Base-by-base conservation (phyloP, 2,797 vertebrate genomes). In the Hyperoplus immaculatus region DNA sequence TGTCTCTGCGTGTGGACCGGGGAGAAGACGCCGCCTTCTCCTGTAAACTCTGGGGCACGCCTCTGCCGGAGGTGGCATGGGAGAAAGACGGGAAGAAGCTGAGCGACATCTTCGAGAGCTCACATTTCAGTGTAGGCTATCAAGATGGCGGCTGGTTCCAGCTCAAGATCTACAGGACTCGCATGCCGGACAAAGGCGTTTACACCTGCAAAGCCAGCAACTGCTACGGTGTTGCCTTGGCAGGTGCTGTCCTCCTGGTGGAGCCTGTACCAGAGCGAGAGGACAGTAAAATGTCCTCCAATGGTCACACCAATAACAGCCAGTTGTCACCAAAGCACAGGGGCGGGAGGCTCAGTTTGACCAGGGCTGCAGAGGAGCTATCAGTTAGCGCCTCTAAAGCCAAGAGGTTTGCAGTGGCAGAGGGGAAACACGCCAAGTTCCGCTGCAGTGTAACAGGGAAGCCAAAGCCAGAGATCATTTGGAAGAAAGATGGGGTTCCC, bases 391-490 rank as follows among this genome's bases (percentile, higher is more conserved):
- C 74, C 0, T 87, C 93, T 0, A 94, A 94, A 41, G 95, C 96
- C 77, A 99, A 99, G 89, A 96, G 95, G 14, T 99, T 99, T 39
- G 91, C 96, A 0, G 97, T 99, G 82, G 96, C 96, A 0, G 96
- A 96, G n/a, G 98, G 98, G 56, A 99, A 99, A 83, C 98, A 99
- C 0, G 98, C 98, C 86, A 99, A 99, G 88, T 99, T 99, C 66
- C 97, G 98, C 71, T 99, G 98, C 90, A 96, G 96, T 0, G 97
- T 99, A 80, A 97, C 98, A 0, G 98, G 98, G 74, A 99, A 99
- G 88, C 98, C 98, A 0, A 98, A 98, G 83, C 98, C 98, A 0
- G 98, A 99, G 93, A 98, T 99, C 15, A 45, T 98, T 61, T 99
- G 98, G 98, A 96, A 96, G 92, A 98, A 97, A 88, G 96, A 99